Evolutionary conservation across 2,797 vertebrate genomes (phyloP).

Genomic region (Epinephelus coioides): DNA sequence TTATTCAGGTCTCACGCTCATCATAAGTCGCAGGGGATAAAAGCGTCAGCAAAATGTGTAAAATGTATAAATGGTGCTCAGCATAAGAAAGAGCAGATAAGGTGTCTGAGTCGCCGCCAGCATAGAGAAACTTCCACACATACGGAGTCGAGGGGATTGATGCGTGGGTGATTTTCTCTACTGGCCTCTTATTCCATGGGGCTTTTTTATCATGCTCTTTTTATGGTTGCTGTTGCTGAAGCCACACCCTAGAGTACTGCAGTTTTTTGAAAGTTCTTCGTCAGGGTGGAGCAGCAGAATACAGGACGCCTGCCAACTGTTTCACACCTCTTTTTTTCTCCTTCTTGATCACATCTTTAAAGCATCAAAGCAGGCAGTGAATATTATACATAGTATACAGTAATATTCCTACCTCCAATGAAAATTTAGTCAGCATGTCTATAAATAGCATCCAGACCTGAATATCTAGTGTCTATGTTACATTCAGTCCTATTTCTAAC

Average conservation of each 20-base stretch:
- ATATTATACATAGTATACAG: background rate
- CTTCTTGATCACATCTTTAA: background rate
- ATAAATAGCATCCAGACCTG: background rate
- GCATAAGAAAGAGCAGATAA: conserved; percentile 32
- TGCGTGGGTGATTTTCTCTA: conserved; percentile 41
- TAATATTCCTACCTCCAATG: background rate
- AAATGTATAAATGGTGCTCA: conserved; percentile 47
- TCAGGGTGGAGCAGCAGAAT: conserved; percentile 32
- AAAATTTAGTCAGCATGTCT: background rate
- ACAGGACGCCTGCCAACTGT: background rate
- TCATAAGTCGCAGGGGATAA: conserved; percentile 15
- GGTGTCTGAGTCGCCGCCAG: conserved; percentile 18
- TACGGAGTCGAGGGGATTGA: conserved; percentile 24
- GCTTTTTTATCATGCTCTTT: background rate
- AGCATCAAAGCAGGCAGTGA: background rate
- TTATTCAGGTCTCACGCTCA: conserved; percentile 26
- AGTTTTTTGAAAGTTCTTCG: conserved; percentile 46
- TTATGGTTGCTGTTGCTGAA: conserved; percentile 27
- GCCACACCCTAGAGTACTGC: conserved; percentile 61
- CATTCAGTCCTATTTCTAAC: background rate
- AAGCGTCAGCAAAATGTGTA: conserved; percentile 41
- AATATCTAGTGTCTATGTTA: background rate
- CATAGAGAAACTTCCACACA: conserved; percentile 22
- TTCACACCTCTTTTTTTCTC: background rate
- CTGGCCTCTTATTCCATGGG: conserved; percentile 22